Base-by-base conservation (phyloP, 2,797 vertebrate genomes). In the Syngnathus rostellatus region DNA sequence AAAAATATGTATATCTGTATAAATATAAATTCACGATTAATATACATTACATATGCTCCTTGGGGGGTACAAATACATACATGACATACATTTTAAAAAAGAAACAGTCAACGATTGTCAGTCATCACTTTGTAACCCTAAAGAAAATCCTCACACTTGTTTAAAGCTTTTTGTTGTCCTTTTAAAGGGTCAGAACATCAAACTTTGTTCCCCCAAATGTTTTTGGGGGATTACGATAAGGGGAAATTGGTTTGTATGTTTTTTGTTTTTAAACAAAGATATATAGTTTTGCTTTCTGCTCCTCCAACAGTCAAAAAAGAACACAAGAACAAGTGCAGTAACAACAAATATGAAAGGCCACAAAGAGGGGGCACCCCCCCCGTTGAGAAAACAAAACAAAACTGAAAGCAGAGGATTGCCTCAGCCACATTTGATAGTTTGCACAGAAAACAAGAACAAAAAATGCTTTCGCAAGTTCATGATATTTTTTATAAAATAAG, bases 1-100 rank as follows among this genome's bases (percentile, higher is more conserved):
- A 92, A 92, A 92, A 91, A 91, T 90, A 92, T 88, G 86, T 87
- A 86, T 89, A 90, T 90, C 84, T 90, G 88, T 91, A 90, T 89
- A 91, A 91, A 91, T 91, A 92, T 89, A 90, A 87, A 84, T 86
- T 90, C 82, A 91, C 88, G 83, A 89, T 85, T 86, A 92, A 89
- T 80, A 88, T 80, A 92, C 87, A 88, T 83, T 74, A 86, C 70
- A 77, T 66, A 83, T 66, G 68, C 77, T 81, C 76, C 74, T 74
- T 50, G 68, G 77, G 84, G 81, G 85, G 84, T 85, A 86, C 72
- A 89, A 87, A 89, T 86, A 85, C 73, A 89, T 89, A 78, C 81
- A 68, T 55, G 73, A 31, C 31, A 31, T 31, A 31, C 31, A 31
- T 31, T 31, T 31, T 3, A 31, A 31, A 31, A 31, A 77, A 68